Percentiles rank a stretch among this genome's conserved stretches.
phyloP scores from a whole-genome alignment of 2,113 vertebrate genomes.

The Solea senegalensis region DNA sequence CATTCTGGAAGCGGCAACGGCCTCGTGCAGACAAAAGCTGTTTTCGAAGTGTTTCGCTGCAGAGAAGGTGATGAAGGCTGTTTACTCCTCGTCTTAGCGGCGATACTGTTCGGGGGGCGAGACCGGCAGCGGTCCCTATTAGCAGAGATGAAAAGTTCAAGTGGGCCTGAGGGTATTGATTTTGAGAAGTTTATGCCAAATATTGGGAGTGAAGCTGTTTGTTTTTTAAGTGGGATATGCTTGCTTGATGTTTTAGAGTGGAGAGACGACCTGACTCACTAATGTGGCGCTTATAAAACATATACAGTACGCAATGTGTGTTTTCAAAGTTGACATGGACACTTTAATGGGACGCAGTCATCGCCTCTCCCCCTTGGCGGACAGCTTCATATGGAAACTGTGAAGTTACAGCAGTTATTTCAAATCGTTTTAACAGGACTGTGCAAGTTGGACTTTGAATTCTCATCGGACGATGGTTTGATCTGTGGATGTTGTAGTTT shows the following conservation, averaged over 20 bases:
- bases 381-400: neutral
- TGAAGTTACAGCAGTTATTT: neutral
- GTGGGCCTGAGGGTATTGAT: constrained; percentile 49
- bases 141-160: constrained; percentile 43
- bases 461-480: too few relatives aligned
- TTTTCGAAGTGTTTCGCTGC: neutral
- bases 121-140: neutral
- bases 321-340: neutral
- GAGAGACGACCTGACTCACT: constrained; percentile 19
- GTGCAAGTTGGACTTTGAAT: too few relatives aligned
- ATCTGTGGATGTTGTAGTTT: neutral
- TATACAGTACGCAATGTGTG: neutral
- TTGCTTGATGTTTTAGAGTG: constrained; percentile 24
- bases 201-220: constrained; percentile 19
- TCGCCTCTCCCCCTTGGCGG: neutral
- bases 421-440: neutral
- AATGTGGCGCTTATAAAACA: neutral
- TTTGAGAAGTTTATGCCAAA: neutral
- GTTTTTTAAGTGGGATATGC: neutral
- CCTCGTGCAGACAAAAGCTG: too few relatives aligned
- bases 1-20: constrained; percentile 7
- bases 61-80: neutral
- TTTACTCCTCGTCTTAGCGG: neutral
- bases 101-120: neutral
- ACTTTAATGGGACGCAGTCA: neutral